Conservation (phyloP, 1,140 invertebrate genomes). For the Olivierus martensii region DNA sequence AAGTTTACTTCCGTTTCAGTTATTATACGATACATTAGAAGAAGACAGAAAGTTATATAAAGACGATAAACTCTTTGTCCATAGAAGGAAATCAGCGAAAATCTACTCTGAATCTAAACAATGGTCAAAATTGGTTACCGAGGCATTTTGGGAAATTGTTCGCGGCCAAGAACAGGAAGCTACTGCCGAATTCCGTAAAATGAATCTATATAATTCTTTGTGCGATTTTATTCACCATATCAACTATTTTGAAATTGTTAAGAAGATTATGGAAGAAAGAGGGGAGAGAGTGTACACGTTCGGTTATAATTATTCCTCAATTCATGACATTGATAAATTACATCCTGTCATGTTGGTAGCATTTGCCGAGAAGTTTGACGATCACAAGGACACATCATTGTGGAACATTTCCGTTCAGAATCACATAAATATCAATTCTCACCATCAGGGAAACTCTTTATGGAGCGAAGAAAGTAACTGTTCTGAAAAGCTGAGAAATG, state of each 20-base stretch:
- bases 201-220: neutral
- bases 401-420: conserved; percentile 5
- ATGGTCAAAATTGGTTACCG: neutral
- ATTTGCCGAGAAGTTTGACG: conserved; percentile 8
- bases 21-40: neutral
- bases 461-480: neutral
- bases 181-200: neutral
- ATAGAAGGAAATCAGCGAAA: neutral
- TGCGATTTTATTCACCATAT: conserved; percentile 8
- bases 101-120: neutral
- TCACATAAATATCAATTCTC: conserved; percentile 3
- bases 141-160: conserved; percentile 1
- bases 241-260: conserved; percentile 1
- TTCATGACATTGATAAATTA: conserved; percentile 13
- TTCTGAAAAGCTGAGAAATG: no score
- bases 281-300: neutral
- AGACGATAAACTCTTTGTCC: neutral
- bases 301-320: neutral
- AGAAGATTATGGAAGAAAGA: neutral
- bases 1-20: neutral
- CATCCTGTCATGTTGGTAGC: conserved; percentile 9
- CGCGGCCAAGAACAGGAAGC: neutral
- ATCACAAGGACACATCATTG: neutral
- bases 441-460: conserved; percentile 8
- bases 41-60: conserved; percentile 2